Conservation (phyloP, 2,113 vertebrate genomes). For the Sphaerodactylus townsendi region DNA sequence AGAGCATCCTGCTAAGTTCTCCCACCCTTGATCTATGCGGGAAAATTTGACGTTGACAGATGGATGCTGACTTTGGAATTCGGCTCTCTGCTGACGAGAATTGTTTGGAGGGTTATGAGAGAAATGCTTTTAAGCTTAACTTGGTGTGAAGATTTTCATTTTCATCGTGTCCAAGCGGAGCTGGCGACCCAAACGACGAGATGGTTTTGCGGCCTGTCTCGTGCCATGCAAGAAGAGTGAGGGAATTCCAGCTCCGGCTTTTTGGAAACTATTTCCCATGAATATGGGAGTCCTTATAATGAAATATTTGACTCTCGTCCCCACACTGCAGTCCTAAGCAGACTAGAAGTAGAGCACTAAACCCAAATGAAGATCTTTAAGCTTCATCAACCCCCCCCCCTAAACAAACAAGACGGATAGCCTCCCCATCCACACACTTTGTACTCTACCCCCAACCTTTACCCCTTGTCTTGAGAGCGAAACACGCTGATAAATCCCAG, state of each 20-base stretch:
- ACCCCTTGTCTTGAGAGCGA: background rate
- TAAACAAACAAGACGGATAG: too few relatives aligned
- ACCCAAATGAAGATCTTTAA: too few relatives aligned
- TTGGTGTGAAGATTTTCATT: background rate
- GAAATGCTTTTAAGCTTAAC: accelerated
- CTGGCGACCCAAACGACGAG: background rate
- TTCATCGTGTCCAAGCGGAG: background rate
- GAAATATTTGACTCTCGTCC: background rate
- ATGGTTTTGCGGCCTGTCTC: accelerated
- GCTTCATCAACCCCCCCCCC: too few relatives aligned
- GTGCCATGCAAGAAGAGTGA: background rate
- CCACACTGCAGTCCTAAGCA: too few relatives aligned
- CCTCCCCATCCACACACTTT: too few relatives aligned
- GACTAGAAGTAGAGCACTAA: too few relatives aligned
- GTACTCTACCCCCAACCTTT: background rate
- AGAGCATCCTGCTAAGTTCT: accelerated
- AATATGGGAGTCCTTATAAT: background rate
- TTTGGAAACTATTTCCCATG: background rate
- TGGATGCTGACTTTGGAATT: accelerated
- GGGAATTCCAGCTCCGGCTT: background rate
- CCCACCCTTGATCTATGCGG: accelerated
- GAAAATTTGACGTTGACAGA: accelerated
- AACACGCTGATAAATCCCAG: background rate
- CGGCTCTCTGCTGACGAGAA: accelerated
- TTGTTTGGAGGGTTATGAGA: accelerated